Conservation (phyloP, 1,140 invertebrate genomes). For the Thalassaphorura encarpata region DNA sequence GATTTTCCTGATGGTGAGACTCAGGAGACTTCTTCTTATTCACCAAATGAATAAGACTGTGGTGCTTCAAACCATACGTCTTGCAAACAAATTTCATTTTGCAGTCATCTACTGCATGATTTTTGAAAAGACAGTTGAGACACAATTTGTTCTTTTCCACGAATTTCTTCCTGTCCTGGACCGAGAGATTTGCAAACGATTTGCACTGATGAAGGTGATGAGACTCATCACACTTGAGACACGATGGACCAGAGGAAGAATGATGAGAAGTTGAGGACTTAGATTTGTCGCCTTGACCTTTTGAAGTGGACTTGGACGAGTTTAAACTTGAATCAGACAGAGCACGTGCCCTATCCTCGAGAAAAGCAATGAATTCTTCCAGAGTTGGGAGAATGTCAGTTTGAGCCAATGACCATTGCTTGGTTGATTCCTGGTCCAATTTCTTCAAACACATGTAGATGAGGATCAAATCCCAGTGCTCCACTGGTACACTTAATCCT, state of each 20-base stretch:
- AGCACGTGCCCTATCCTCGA: neutral
- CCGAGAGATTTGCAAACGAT: neutral
- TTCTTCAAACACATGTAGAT: neutral
- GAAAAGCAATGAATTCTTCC: neutral
- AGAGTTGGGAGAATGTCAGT: neutral
- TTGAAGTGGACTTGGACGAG: neutral
- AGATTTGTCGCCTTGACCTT: neutral
- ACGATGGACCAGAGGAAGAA: neutral
- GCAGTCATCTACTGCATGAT: neutral
- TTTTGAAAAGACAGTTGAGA: neutral
- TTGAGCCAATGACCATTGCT: neutral
- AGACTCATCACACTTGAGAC: neutral
- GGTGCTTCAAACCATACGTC: neutral
- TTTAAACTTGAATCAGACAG: neutral
- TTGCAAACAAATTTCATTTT: neutral
- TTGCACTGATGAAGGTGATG: neutral
- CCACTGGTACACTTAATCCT: neutral
- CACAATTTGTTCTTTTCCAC: neutral
- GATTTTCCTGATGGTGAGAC: no score
- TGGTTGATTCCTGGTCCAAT: neutral
- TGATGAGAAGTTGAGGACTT: neutral
- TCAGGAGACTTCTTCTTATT: no score
- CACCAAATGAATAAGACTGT: neutral
- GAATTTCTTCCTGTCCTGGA: neutral
- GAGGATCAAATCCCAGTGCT: neutral